Conservation (phyloP, 2,888 invertebrate genomes). For the Eupeodes latifasciatus region DNA sequence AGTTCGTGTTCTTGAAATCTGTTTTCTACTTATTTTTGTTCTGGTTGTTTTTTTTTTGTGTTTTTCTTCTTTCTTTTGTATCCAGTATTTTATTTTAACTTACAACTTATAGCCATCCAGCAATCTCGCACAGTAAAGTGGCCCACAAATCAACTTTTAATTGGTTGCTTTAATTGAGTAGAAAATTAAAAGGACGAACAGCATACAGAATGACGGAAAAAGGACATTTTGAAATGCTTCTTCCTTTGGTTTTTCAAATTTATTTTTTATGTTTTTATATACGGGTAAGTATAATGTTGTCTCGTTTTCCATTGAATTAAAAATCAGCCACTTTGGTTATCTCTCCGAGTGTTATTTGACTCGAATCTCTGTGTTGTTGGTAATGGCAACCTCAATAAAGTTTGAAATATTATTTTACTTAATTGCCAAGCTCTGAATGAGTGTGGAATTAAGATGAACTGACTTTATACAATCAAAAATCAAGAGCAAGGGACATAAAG, state of each 20-base stretch:
- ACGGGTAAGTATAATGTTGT: neutral
- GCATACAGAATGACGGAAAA: slow-evolving; percentile 52
- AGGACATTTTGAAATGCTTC: slow-evolving; percentile 50
- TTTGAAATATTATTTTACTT: slow-evolving; percentile 66
- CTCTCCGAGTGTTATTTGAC: slow-evolving; percentile 43
- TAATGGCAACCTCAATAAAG: slow-evolving; percentile 52
- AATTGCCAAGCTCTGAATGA: slow-evolving; percentile 58
- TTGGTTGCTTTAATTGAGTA: slow-evolving; percentile 71
- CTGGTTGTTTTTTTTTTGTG: neutral
- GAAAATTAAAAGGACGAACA: slow-evolving; percentile 62
- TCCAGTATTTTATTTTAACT: slow-evolving; percentile 22
- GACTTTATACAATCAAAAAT: slow-evolving; percentile 1
- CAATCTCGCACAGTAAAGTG: slow-evolving; percentile 54
- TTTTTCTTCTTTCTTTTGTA: slow-evolving; percentile 1
- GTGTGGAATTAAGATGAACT: slow-evolving; percentile 40
- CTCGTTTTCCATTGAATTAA: slow-evolving; percentile 46
- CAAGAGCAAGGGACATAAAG: neutral
- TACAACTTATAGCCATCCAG: slow-evolving; percentile 22
- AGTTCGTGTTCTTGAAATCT: slow-evolving; percentile 21
- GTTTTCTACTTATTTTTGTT: neutral
- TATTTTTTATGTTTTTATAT: neutral
- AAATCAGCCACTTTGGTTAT: slow-evolving; percentile 64
- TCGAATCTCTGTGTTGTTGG: neutral
- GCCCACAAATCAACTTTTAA: slow-evolving; percentile 75
- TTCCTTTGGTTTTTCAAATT: slow-evolving; percentile 10